A percentile compares a stretch with the other conserved stretches of the same genome.
phyloP scores from a whole-genome alignment of 1,140 invertebrate species.

The Euwallacea similis region DNA sequence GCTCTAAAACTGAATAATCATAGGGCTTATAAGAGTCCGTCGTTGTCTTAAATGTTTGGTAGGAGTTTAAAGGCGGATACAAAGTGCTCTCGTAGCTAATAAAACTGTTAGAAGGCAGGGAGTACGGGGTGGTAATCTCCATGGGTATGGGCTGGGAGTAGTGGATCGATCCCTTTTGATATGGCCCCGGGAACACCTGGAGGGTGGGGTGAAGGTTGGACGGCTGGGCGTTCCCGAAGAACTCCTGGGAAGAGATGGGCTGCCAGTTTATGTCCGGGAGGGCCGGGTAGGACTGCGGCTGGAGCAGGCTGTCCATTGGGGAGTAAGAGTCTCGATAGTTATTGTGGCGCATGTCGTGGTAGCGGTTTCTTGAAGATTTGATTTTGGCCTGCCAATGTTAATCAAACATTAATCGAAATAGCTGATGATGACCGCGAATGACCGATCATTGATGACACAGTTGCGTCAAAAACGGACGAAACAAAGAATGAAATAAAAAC shows the following conservation, averaged over 20 bases:
- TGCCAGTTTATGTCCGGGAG: slow-evolving; percentile 1
- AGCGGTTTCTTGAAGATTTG: too few species aligned
- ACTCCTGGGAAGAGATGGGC: background rate
- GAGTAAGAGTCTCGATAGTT: too few species aligned
- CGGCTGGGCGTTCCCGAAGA: background rate
- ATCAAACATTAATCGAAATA: too few species aligned
- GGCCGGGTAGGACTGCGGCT: background rate
- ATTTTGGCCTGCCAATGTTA: too few species aligned
- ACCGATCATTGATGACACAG: background rate
- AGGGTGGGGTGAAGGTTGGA: background rate
- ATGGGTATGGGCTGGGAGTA: slow-evolving; percentile 10
- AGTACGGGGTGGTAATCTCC: slow-evolving; percentile 12
- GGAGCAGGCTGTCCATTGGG: background rate
- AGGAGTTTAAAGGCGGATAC: slow-evolving; percentile 4
- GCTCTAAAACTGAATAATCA: slow-evolving; percentile 5
- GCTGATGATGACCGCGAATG: background rate
- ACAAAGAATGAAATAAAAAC: too few species aligned
- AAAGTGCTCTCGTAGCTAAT: slow-evolving; percentile 8
- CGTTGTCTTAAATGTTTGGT: background rate
- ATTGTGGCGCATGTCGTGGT: too few species aligned
- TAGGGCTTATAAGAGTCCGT: background rate
- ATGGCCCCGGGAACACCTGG: background rate
- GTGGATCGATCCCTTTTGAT: slow-evolving; percentile 9
- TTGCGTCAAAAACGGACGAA: background rate
- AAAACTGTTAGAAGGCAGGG: slow-evolving; percentile 3